phyloP scores from a whole-genome alignment of 1,140 invertebrate genomes.

The Ephestia elutella region DNA sequence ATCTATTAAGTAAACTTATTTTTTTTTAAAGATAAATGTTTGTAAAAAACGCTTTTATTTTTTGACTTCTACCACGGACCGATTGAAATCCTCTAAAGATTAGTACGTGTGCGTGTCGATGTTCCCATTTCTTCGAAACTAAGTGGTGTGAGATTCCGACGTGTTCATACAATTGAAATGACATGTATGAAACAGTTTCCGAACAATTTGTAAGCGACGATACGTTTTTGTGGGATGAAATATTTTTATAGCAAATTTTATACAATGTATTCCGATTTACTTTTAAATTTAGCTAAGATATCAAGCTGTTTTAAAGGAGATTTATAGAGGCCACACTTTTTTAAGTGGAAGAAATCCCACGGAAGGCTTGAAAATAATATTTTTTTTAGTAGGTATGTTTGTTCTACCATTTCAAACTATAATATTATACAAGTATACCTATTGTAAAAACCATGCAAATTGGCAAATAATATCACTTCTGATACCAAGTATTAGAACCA shows the following conservation, averaged over 20 bases:
- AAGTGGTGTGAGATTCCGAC: constrained; percentile 43
- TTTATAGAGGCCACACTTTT: background rate
- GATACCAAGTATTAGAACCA: too few relatives aligned
- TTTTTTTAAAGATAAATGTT: background rate
- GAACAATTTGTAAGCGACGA: background rate
- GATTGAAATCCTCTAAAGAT: constrained; percentile 38
- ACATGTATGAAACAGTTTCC: constrained; percentile 10
- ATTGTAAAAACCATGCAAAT: too few relatives aligned
- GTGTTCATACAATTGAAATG: constrained; percentile 25
- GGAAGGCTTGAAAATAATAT: too few relatives aligned
- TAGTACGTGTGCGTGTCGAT: constrained; percentile 30
- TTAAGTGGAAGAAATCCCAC: too few relatives aligned
- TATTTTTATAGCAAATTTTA: constrained; percentile 1
- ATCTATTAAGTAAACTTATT: background rate
- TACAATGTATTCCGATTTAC: background rate
- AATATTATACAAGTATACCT: too few relatives aligned
- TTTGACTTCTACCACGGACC: constrained; percentile 12
- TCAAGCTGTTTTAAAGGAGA: background rate
- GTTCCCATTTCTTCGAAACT: constrained; percentile 40
- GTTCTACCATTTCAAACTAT: too few relatives aligned
- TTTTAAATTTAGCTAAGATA: too few relatives aligned
- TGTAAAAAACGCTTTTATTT: background rate
- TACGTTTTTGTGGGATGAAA: background rate
- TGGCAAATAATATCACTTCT: too few relatives aligned
- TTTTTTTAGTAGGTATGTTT: too few relatives aligned